A percentile compares a stretch with the other conserved stretches of the same genome.
Conservation (phyloP, 2,797 vertebrate genomes). For the Delichon dasypus region DNA sequence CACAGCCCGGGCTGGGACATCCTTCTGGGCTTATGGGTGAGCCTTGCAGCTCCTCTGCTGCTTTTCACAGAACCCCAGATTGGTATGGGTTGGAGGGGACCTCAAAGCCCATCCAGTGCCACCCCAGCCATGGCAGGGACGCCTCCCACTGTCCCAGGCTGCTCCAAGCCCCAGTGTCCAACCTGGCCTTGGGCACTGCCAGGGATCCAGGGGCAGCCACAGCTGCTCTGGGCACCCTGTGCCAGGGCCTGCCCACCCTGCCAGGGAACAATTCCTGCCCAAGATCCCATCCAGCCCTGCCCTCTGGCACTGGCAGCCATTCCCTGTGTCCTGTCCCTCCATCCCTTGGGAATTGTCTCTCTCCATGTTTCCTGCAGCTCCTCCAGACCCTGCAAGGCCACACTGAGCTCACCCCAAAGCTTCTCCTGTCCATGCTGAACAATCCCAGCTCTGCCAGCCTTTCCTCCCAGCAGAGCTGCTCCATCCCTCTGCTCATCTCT, state of each 20-base stretch:
- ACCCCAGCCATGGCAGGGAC: not conserved
- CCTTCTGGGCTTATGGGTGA: not conserved
- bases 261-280: not conserved
- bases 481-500: not conserved
- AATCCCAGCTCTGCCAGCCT: not conserved
- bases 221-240: not conserved
- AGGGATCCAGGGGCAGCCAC: not conserved
- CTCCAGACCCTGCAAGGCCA: not conserved
- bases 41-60: not conserved
- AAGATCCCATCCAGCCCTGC: fast-evolving
- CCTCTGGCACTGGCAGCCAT: not conserved
- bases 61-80: not conserved
- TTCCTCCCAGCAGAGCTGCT: not conserved
- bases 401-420: not conserved
- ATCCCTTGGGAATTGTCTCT: not conserved
- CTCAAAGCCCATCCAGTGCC: fast-evolving
- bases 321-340: not conserved
- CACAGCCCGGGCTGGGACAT: not conserved
- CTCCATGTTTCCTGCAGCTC: not conserved
- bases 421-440: not conserved
- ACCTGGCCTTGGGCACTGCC: not conserved
- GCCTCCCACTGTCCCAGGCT: not conserved
- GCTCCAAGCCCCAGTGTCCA: not conserved
- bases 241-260: not conserved
- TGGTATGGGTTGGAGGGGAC: not conserved